Base-by-base conservation (phyloP, 1,140 invertebrate species). In the Holotrichia oblita region DNA sequence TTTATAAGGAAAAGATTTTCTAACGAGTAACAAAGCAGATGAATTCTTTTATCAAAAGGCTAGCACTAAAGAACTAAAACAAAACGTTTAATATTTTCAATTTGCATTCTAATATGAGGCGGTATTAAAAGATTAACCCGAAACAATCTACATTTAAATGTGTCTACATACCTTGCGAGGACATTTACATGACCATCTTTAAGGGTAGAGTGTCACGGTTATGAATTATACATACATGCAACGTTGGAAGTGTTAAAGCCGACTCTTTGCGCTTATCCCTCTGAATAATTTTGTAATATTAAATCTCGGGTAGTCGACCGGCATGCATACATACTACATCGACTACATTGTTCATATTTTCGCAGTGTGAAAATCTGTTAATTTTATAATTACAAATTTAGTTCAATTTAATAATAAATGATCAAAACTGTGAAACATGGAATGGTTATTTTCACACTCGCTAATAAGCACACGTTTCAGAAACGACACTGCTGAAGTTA, bases 241-340 rank as follows among this genome's bases (percentile, higher is more conserved):
- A 69, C 61, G 61, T 27, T 20, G 34, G 34, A 41, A 44, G 73
- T 74, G 73, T 44, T 41, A 74, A 74, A 74, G 34, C 73, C 22
- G 22, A 69, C 61, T 69, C 61, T 69, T 69, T 69, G 34, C 14
- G 73, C 40, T 41, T 41, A 74, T 74, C 34, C 40, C 27, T 42
- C 17, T 74, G 73, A 74, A 74, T 74, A 74, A 74, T 74, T 74
- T 74, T 74, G 41, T 20, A 74, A 74, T 74, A 74, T 74, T 74
- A 74, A 74, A 74, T 74, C 40, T 22, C 22, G 27, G 61, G 22
- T 69, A 69, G 61, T 69, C 48, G 6, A 17, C 48, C 22, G 61
- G 22, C 17, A 20, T 69, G 14, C 48, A 55, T 22, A 27, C 61
- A 69, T 9, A 34, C 27, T n/a, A 64, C 61, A 20, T 12, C 44